Percentiles rank a stretch among this genome's conserved stretches.
Evolutionary conservation across 2,113 vertebrate genomes (phyloP).

Genomic region (Apodemus speciosus): DNA sequence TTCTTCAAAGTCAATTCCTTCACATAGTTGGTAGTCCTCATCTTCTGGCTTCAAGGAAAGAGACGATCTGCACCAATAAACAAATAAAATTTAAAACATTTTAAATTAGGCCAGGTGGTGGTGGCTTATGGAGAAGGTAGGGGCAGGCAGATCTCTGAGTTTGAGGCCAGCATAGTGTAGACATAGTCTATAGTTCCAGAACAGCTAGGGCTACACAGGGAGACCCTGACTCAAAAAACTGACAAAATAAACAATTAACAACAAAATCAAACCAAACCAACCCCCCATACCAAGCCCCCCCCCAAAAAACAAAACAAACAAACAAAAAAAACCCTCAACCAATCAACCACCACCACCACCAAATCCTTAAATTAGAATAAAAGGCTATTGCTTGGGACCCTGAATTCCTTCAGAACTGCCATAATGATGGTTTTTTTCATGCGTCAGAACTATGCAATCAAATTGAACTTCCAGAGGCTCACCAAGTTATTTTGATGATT

Average conservation of each 20-base stretch:
- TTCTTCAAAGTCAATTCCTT: constrained; percentile 93
- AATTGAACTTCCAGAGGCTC: neutral
- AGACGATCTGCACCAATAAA: constrained; percentile 85
- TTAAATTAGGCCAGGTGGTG: neutral
- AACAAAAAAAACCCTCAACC: neutral
- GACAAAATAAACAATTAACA: neutral
- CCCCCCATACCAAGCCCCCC: fast-evolving
- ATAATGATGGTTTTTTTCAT: neutral
- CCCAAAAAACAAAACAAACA: neutral
- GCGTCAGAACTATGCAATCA: neutral
- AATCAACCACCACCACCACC: neutral
- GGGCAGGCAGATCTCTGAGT: neutral
- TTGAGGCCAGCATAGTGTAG: neutral
- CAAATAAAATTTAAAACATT: neutral
- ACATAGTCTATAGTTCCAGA: neutral
- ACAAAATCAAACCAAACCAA: neutral
- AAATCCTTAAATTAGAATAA: neutral
- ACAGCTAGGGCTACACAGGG: neutral
- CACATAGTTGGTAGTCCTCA: constrained; percentile 86
- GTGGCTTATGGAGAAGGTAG: neutral
- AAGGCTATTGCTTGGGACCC: neutral
- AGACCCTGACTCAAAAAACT: neutral
- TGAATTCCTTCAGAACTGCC: neutral
- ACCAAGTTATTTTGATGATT: constrained; percentile 17
- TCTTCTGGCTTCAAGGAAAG: constrained; percentile 90